Conservation (phyloP, 2,113 vertebrate genomes). For the Hepsetus odoe region DNA sequence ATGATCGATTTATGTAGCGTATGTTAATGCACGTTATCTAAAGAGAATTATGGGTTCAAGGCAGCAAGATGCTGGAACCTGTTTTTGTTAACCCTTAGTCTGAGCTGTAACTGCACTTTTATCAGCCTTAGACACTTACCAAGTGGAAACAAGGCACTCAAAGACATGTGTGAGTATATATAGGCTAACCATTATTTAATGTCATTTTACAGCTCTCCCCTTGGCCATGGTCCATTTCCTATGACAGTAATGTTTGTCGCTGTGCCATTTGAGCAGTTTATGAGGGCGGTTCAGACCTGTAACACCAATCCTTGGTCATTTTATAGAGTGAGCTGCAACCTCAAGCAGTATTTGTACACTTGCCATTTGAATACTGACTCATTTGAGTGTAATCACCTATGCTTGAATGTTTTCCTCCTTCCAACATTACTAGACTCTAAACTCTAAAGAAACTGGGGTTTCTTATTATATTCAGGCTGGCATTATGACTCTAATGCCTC, state of each 20-base stretch:
- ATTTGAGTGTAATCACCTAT: neutral
- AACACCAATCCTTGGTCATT: conserved; percentile 33
- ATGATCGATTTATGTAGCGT: conserved; percentile 10
- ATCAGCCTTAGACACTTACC: conserved; percentile 22
- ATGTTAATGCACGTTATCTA: neutral
- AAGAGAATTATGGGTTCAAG: too few relatives aligned
- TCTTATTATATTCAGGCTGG: neutral
- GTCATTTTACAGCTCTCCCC: conserved; percentile 22
- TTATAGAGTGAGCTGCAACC: conserved; percentile 18
- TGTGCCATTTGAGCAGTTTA: conserved; percentile 26
- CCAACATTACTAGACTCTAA: too few relatives aligned
- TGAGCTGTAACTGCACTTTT: conserved; percentile 33
- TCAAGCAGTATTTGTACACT: conserved; percentile 25
- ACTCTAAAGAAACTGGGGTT: too few relatives aligned
- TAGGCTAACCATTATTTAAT: conserved; percentile 28
- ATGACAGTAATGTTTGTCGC: conserved; percentile 36
- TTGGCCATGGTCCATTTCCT: conserved; percentile 34
- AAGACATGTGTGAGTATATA: conserved; percentile 4
- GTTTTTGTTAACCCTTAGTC: too few relatives aligned
- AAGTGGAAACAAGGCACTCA: conserved; percentile 31
- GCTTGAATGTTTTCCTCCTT: neutral
- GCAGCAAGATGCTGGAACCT: too few relatives aligned
- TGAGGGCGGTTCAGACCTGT: conserved; percentile 37
- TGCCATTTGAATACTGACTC: conserved; percentile 10
- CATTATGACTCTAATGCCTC: neutral